Evolutionary conservation across 2,113 vertebrate species (phyloP).

Genomic region (Osmerus eperlanus): DNA sequence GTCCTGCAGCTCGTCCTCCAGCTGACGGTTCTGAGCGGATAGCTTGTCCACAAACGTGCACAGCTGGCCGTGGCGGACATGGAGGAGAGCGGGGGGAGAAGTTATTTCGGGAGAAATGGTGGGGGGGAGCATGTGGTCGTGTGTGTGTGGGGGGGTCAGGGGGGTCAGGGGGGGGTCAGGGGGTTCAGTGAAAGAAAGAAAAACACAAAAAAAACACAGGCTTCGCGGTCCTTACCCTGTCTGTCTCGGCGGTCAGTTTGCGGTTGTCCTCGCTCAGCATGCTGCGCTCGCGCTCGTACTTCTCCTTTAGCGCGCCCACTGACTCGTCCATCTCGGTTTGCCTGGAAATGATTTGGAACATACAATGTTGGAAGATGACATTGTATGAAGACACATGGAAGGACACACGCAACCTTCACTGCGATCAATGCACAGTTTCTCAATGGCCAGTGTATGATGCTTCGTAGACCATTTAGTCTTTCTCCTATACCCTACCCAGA

Average conservation of each 20-base stretch:
- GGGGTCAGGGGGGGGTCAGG: background rate
- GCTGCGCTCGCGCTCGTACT: slow-evolving; percentile 83
- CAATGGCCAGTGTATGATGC: too few species aligned
- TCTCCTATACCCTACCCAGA: too few species aligned
- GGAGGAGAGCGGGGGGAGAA: slow-evolving; percentile 11
- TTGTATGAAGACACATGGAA: too few species aligned
- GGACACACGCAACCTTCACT: too few species aligned
- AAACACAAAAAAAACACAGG: background rate
- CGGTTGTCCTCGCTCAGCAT: slow-evolving; percentile 86
- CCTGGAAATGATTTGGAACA: slow-evolving; percentile 59
- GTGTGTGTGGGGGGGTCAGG: background rate
- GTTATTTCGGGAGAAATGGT: background rate
- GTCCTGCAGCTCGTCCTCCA: slow-evolving; percentile 92
- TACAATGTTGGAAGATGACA: background rate
- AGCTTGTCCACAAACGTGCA: slow-evolving; percentile 90
- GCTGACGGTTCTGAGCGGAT: slow-evolving; percentile 86
- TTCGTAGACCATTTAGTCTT: too few species aligned
- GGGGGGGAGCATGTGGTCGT: background rate
- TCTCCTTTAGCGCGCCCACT: slow-evolving; percentile 78
- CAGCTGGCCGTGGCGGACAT: slow-evolving; percentile 69
- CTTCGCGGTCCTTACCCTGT: slow-evolving; percentile 74
- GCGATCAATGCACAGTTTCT: too few species aligned
- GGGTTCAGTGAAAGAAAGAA: background rate
- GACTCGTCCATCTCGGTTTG: slow-evolving; percentile 87
- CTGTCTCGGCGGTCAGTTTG: slow-evolving; percentile 83